Evolutionary conservation across 2,797 vertebrate genomes (phyloP).

Genomic region (Dicrostonyx torquatus): DNA sequence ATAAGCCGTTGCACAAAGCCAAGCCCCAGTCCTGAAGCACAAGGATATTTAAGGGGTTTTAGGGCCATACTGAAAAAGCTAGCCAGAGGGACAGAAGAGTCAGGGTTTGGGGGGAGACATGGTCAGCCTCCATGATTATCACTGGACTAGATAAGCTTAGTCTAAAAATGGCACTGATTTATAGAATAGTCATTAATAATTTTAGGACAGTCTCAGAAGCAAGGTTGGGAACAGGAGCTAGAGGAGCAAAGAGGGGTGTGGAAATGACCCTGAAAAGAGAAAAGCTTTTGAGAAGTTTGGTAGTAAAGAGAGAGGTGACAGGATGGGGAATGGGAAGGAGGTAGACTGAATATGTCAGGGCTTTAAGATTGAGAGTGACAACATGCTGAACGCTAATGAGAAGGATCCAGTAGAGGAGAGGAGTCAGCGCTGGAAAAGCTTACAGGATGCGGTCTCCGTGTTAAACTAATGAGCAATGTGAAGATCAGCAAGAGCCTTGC

Average conservation of each 20-base stretch:
- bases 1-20: constrained; percentile 3
- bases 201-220: constrained; percentile 44
- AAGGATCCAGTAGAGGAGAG: background rate
- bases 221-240: constrained; percentile 1
- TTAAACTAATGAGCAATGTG: background rate
- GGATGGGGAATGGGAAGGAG: constrained; percentile 15
- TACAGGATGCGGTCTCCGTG: background rate
- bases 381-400: background rate
- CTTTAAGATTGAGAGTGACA: background rate
- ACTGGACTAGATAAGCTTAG: background rate
- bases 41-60: background rate
- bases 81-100: background rate
- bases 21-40: background rate
- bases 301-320: constrained; percentile 13
- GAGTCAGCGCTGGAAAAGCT: background rate
- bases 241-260: background rate
- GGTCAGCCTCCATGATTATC: background rate
- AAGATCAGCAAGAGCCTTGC: background rate
- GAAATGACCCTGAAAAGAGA: constrained; percentile 49
- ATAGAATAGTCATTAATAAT: constrained; percentile 17
- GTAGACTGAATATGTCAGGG: background rate
- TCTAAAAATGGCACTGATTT: constrained; percentile 32
- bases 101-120: background rate
- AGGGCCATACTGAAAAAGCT: background rate
- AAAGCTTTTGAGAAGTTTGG: constrained; percentile 6